Evolutionary conservation across 2,113 vertebrate genomes (phyloP).

Genomic region (Rattus norvegicus): DNA sequence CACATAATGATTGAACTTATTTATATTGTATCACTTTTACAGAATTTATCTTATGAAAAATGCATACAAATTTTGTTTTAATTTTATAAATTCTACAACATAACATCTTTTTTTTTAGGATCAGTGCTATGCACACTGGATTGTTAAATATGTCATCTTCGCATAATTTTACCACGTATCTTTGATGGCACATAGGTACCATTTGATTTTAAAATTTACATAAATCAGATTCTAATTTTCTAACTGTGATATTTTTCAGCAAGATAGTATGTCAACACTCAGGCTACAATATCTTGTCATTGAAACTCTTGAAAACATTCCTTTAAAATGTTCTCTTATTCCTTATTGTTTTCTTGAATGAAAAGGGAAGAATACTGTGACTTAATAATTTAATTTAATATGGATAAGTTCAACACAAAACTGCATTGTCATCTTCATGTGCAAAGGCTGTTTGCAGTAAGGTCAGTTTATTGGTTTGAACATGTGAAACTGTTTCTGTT

Average conservation of each 20-base stretch:
- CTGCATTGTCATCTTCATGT: conserved; percentile 81
- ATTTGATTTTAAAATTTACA: conserved; percentile 25
- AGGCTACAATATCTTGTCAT: conserved; percentile 50
- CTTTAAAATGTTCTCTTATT: conserved; percentile 12
- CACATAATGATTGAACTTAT: background rate
- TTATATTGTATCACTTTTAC: background rate
- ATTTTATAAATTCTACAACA: background rate
- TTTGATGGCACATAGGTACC: background rate
- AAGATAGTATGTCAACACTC: background rate
- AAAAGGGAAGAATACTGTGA: conserved; percentile 55
- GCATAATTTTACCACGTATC: background rate
- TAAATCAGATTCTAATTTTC: background rate
- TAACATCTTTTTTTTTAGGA: conserved; percentile 19
- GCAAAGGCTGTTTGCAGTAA: conserved; percentile 69
- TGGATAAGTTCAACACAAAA: conserved; percentile 76
- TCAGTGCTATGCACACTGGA: background rate
- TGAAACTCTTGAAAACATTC: conserved; percentile 50
- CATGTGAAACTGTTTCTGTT: conserved; percentile 75
- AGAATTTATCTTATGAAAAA: conserved; percentile 7
- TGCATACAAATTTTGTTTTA: background rate
- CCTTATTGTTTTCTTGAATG: conserved; percentile 56
- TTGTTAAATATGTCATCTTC: background rate
- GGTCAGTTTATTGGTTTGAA: conserved; percentile 84
- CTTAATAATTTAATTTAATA: conserved; percentile 76
- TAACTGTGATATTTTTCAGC: background rate